These are phyloP conservation scores for Cryptophagus acutangulus DNA, from an alignment of 2,888 invertebrate genomes.

Conservation along the genomic window DNA sequence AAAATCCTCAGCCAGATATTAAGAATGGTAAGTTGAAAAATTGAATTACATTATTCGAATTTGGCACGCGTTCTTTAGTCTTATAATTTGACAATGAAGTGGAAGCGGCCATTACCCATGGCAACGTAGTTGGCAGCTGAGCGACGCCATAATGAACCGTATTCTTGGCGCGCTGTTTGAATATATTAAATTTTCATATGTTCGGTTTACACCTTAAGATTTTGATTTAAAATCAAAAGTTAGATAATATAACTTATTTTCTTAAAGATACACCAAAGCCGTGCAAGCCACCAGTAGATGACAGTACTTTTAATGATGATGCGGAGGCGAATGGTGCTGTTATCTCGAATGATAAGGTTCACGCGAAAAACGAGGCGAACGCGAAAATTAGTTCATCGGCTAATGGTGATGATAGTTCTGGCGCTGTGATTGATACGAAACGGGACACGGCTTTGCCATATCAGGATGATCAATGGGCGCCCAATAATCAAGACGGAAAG, in stretches of 20 bases:
- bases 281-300: conserved; percentile 22
- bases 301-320: background rate
- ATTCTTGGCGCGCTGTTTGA: too few relatives aligned
- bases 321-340: conserved; percentile 33
- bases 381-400: conserved; percentile 36
- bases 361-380: conserved; percentile 44
- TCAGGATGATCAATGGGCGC: conserved; percentile 78
- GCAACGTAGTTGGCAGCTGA: too few relatives aligned
- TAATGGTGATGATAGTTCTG: conserved; percentile 17
- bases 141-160: too few relatives aligned
- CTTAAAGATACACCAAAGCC: conserved; percentile 41
- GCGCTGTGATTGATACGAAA: background rate
- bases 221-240: too few relatives aligned
- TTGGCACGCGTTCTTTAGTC: too few relatives aligned
- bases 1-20: conserved; percentile 21
- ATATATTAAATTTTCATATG: too few relatives aligned
- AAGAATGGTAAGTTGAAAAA: conserved; percentile 16
- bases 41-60: conserved; percentile 4
- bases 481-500: conserved; percentile 71
- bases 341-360: conserved; percentile 41
- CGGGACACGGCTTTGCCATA: conserved; percentile 37
- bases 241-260: conserved; percentile 43
- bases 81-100: too few relatives aligned
- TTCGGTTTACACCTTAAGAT: too few relatives aligned
- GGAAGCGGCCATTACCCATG: too few relatives aligned